Evolutionary conservation across 2,797 vertebrate species (phyloP), one percentile per base, ranked within the genome.

Genomic region (Morus bassanus): DNA sequence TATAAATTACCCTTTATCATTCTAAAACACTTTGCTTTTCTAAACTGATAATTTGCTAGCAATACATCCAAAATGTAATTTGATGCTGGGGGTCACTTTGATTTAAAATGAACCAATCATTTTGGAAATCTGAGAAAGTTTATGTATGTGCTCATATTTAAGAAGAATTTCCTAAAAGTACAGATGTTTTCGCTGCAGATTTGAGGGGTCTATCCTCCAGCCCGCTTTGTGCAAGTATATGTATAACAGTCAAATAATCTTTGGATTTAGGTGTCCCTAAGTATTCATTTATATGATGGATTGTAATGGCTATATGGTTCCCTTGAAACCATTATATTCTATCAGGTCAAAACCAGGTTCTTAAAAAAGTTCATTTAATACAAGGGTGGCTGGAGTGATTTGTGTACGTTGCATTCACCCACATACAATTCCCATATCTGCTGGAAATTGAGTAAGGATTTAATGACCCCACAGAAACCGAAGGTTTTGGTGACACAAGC

Each of bases 221-320:
- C 54, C 68, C 68, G 33, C 83, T 94, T 87, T 79, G 63, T 78
- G 61, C 70, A 82, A 96, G 37, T 85, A 56, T 60, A 92, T 48
- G 68, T 91, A 85, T 89, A 96, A 81, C 85, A 95, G 96, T 97
- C 97, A 97, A 97, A 98, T 97, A 97, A 97, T 96, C 57, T 53
- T 91, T 95, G 97, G 96, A 98, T 98, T 98, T 97, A 98, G 96
- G 83, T 90, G 95, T 97, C 97, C 98, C 97, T 93, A 95, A 96
- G 95, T 97, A 90, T 97, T 97, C 96, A 95, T 98, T 98, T 96
- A 96, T 87, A 96, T 97, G 98, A 98, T 97, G 96, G 96, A 98
- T 98, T 97, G 88, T 95, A 97, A 98, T 75, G 89, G 83, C 70
- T 97, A 88, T 95, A 96, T 96, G 82, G 97, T 95, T 98, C 97